These are phyloP conservation scores for Sylvietta virens DNA, from an alignment of 2,113 vertebrate genomes.

Conservation along the genomic window DNA sequence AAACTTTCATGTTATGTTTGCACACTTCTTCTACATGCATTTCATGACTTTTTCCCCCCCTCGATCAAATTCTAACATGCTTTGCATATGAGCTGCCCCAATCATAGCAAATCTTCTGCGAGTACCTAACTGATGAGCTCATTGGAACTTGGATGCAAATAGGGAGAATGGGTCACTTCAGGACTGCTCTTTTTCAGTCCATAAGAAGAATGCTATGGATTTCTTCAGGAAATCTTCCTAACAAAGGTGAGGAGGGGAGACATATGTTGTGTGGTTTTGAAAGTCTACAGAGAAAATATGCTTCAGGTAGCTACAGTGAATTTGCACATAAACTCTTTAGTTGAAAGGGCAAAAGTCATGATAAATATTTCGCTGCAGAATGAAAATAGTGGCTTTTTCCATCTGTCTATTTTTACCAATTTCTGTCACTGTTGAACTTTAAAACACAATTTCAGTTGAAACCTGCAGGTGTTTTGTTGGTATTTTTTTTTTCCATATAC, in stretches of 20 bases:
- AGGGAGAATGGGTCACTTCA: background rate
- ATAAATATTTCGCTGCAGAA: background rate
- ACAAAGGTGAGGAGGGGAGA: background rate
- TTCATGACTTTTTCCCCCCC: rapidly evolving
- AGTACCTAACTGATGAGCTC: background rate
- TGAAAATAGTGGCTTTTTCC: background rate
- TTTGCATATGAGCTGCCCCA: background rate
- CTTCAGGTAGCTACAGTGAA: background rate
- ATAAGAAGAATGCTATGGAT: background rate
- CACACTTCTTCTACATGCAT: background rate
- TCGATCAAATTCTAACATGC: background rate
- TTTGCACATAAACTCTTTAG: background rate
- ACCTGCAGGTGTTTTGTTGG: background rate
- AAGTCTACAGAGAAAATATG: background rate
- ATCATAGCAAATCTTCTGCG: background rate
- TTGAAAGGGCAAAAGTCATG: background rate
- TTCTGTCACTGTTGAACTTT: background rate
- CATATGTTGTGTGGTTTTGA: background rate
- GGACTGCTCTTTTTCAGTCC: background rate
- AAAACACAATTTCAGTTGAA: background rate
- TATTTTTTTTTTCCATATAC: background rate
- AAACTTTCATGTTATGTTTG: background rate
- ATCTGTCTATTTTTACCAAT: background rate
- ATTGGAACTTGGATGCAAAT: background rate
- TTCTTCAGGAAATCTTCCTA: background rate